phyloP scores from a whole-genome alignment of 2,113 vertebrate species.

The Anguilla japonica region DNA sequence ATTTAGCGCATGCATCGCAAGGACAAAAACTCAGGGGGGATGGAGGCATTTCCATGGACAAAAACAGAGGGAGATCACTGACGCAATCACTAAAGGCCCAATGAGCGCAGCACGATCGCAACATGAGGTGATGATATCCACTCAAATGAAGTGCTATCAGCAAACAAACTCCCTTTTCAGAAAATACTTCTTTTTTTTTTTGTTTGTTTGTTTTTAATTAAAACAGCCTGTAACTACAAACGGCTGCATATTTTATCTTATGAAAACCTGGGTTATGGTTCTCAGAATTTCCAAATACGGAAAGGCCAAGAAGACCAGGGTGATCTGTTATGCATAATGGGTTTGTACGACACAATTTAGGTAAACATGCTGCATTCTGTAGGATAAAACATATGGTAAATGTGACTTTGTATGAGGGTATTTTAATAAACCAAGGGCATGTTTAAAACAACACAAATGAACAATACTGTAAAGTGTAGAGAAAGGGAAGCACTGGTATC shows the following conservation, averaged over 20 bases:
- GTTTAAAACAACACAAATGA: background rate
- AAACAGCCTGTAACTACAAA: no score
- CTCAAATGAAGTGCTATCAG: background rate
- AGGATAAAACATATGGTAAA: background rate
- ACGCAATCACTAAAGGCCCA: background rate
- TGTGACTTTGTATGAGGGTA: background rate
- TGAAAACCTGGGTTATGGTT: no score
- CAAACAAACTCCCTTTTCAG: no score
- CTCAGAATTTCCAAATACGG: no score
- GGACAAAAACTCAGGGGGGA: background rate
- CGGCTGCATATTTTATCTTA: no score
- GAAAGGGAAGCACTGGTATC: background rate
- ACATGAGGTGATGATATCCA: background rate
- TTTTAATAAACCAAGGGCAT: background rate
- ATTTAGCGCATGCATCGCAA: background rate
- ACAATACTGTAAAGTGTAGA: background rate
- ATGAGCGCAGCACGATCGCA: background rate
- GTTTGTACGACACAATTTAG: no score
- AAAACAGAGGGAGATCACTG: background rate
- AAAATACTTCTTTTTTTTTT: no score
- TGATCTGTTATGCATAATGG: no score
- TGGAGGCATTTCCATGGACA: background rate
- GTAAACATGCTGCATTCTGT: no score
- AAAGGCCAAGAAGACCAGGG: no score
- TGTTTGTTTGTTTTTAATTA: no score